Evolutionary conservation across 2,113 vertebrate genomes (phyloP), one percentile per base, ranked within the genome.

Genomic region (Bucco capensis): DNA sequence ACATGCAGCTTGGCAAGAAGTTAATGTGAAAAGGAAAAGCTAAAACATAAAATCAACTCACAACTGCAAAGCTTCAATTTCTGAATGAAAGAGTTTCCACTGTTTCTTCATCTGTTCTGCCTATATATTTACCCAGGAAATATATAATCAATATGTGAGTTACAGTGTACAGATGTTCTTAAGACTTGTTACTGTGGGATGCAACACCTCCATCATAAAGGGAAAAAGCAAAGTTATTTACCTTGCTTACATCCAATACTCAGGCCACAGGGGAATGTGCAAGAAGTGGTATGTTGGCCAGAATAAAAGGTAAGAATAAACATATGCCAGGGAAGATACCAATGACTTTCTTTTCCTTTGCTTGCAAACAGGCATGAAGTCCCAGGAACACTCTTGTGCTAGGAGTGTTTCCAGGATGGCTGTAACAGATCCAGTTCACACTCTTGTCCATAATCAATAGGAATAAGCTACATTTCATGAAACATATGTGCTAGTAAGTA

Each of bases 1-100:
- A 90, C 94, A 93, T 90, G 89, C 89, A 70, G 60, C 50, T 95
- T 89, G 76, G 94, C 93, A 92, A 89, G 56, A 95, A 82, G 70
- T 51, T 90, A 93, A 78, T 38, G 71, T 85, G 64, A 89, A 64
- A 91, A 81, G 61, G 25, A 87, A 88, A 96, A 93, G 70, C 79
- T 88, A 51, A 86, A 92, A 83, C 60, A 90, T 80, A 86, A 96
- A 94, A 96, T 90, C 67, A 90, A 95, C 97, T 96, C 96, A 97
- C 98, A 98, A 88, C 47, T 97, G 91, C 78, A 98, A 97, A 89
- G 97, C 93, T 96, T 98, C 96, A 70, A 95, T 95, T 92, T 98
- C 97, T 90, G 96, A 98, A 75, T 96, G 96, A 96, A 98, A 98
- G 53, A 64, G 75, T 78, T 98, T 97, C 97, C 97, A 98, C 37